phyloP scores from a whole-genome alignment of 2,113 vertebrate species.

The Pachypanchax playfairii region DNA sequence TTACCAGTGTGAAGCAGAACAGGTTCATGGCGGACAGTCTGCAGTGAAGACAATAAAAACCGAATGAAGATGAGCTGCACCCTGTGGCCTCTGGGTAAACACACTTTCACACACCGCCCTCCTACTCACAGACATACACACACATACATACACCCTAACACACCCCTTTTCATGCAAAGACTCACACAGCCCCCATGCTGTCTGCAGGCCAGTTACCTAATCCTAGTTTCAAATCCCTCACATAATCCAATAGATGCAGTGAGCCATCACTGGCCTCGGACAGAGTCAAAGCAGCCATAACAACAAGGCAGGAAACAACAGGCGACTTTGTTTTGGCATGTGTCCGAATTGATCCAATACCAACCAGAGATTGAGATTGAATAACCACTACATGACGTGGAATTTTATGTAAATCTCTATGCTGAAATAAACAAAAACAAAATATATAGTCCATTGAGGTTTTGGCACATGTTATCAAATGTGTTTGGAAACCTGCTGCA shows the following conservation, averaged over 20 bases:
- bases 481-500: too few relatives aligned
- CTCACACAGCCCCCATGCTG: constrained; percentile 72
- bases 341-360: constrained; percentile 36
- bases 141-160: constrained; percentile 24
- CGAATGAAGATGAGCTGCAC: constrained; percentile 16
- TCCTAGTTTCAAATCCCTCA: constrained; percentile 86
- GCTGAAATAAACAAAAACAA: too few relatives aligned
- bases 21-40: constrained; percentile 85
- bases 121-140: constrained; percentile 20
- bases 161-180: constrained; percentile 31
- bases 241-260: constrained; percentile 90
- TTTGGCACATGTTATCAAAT: too few relatives aligned
- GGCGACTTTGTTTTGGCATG: constrained; percentile 41
- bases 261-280: constrained; percentile 78
- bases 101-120: constrained; percentile 33
- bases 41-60: constrained; percentile 42
- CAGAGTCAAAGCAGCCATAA: constrained; percentile 60
- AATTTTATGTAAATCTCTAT: too few relatives aligned
- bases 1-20: constrained; percentile 96
- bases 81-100: constrained; percentile 18
- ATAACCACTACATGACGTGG: too few relatives aligned
- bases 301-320: constrained; percentile 57
- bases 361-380: constrained; percentile 30
- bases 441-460: too few relatives aligned
- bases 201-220: constrained; percentile 83